phyloP scores from a whole-genome alignment of 2,113 vertebrate species.

The Microcebus lehilahytsara region DNA sequence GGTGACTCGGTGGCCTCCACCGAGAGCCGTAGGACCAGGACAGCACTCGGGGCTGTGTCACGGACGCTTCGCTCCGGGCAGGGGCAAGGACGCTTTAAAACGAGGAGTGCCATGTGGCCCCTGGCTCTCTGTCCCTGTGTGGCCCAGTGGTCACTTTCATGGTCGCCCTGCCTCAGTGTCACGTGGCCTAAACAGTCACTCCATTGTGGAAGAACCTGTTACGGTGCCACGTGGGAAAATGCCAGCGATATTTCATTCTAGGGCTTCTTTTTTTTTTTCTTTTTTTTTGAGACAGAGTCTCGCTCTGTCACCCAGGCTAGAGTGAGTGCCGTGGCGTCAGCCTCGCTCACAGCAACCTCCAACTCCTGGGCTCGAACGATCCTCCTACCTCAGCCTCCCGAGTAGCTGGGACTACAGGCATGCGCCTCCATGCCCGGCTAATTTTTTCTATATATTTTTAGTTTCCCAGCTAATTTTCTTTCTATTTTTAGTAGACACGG shows the following conservation, averaged over 20 bases:
- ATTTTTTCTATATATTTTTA: no score
- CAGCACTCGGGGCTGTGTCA: fast-evolving
- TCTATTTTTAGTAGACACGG: no score
- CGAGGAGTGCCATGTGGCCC: slow-evolving; percentile 6
- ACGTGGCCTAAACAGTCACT: slow-evolving; percentile 71
- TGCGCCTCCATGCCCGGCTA: no score
- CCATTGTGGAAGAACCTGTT: slow-evolving; percentile 71
- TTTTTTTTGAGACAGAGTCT: no score
- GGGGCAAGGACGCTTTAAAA: background rate
- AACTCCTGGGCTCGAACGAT: no score
- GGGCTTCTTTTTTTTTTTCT: slow-evolving; percentile 51
- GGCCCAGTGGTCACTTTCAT: slow-evolving; percentile 41
- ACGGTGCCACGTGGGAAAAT: slow-evolving; percentile 64
- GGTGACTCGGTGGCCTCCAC: fast-evolving
- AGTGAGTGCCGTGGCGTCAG: no score
- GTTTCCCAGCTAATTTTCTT: no score
- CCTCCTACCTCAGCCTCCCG: no score
- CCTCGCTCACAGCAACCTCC: no score
- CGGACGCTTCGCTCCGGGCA: background rate
- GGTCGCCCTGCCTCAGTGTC: slow-evolving; percentile 50
- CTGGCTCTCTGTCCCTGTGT: slow-evolving; percentile 32
- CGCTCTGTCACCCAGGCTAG: no score
- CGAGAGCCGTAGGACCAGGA: fast-evolving
- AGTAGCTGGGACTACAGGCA: no score
- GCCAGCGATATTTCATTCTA: slow-evolving; percentile 56